Conservation (phyloP, 2,888 invertebrate species). For the Drosophila mettleri region DNA sequence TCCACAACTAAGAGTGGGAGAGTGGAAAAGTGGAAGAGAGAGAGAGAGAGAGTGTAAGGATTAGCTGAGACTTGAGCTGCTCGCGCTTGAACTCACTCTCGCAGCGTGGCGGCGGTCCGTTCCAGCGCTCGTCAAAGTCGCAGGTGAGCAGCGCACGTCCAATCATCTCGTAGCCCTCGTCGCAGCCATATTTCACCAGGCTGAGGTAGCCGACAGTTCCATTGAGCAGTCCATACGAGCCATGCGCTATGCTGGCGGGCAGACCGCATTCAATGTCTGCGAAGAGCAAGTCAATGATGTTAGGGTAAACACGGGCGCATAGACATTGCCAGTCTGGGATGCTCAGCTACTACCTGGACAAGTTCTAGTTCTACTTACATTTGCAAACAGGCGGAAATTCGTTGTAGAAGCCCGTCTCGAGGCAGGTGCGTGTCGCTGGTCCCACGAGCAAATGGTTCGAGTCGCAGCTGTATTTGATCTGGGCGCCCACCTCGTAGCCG, state of each 20-base stretch:
- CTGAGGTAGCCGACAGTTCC: slow-evolving; percentile 95
- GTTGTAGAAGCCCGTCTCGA: slow-evolving; percentile 96
- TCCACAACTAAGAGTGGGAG: slow-evolving; percentile 87
- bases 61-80: not conserved
- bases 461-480: slow-evolving; percentile 93
- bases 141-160: slow-evolving; percentile 93
- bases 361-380: no score
- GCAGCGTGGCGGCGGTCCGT: slow-evolving; percentile 95
- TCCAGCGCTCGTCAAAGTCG: slow-evolving; percentile 97
- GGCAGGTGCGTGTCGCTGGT: slow-evolving; percentile 92
- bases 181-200: slow-evolving; percentile 93
- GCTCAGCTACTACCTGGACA: no score
- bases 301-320: not conserved
- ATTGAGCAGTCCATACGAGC: slow-evolving; percentile 92
- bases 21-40: slow-evolving; percentile 6
- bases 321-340: no score
- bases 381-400: slow-evolving; percentile 97
- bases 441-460: slow-evolving; percentile 95
- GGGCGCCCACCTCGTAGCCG: slow-evolving; percentile 92
- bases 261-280: slow-evolving; percentile 95
- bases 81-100: slow-evolving; percentile 87
- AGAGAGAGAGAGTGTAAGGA: not conserved
- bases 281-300: not conserved
- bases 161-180: slow-evolving; percentile 93
- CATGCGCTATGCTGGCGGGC: slow-evolving; percentile 94